Base-by-base conservation (phyloP, 2,888 invertebrate genomes). In the Pseudococcus viburni region DNA sequence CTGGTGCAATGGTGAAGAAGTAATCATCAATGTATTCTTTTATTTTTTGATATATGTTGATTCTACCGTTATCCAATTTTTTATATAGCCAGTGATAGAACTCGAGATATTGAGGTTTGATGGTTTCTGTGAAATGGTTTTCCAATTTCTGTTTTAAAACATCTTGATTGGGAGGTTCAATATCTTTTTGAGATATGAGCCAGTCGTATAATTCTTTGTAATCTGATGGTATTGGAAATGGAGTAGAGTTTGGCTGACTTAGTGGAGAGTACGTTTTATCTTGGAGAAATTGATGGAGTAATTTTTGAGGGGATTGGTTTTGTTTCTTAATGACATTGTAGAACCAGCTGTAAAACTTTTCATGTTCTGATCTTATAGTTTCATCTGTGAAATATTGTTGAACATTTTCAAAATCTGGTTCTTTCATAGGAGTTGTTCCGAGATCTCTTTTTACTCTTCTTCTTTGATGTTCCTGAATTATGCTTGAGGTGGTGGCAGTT, bases 191-290 rank as follows among this genome's bases (percentile, higher is more conserved):
- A 0, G 59, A 59, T n/a, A n/a, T 5, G 15, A 59, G 59, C 59
- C 59, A 59, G n/a, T n/a, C 7, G 59, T 59, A 59, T 59, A 59
- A 59, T 59, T 59, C n/a, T 59, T n/a, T 59, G 59, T 59, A 59
- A 19, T 59, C n/a, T 4, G 59, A n/a, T 15, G 59, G 59, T n/a
- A 59, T 59, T 8, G n/a, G n/a, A n/a, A 59, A 59, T 15, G 59
- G 59, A 8, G 59, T 59, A 4, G 59, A 59, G 1, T n/a, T 12
- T 8, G 59, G n/a, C n/a, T 59, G n/a, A 8, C 19, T 59, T n/a
- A 5, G 19, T 59, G 59, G 17, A n/a, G 59, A 59, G 59, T 59
- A 59, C n/a, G 59, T n/a, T 7, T 6, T 59, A 6, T 59, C 59
- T n/a, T 59, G 59, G n/a, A n/a, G 59, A 17, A 59, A 59, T 6